Conservation (phyloP, 2,113 vertebrate species). For the Aramus guarauna region DNA sequence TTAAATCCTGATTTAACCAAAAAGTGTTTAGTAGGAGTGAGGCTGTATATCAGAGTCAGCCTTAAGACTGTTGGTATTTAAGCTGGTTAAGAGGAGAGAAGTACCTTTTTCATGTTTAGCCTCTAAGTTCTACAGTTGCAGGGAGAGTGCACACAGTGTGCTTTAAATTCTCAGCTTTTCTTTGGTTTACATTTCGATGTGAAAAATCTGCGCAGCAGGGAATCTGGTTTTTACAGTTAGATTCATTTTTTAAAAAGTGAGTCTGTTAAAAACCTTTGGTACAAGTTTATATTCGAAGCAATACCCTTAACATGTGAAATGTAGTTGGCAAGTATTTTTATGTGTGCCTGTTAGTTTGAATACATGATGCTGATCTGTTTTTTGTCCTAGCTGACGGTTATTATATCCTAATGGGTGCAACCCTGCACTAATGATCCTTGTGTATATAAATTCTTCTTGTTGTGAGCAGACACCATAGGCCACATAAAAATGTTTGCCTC, state of each 20-base stretch:
- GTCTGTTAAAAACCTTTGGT: constrained; percentile 2
- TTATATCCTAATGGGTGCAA: constrained; percentile 95
- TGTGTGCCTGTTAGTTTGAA: constrained; percentile 87
- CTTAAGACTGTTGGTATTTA: not conserved
- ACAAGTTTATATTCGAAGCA: constrained; percentile 48
- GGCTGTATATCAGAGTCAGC: not conserved
- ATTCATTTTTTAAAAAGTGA: not conserved
- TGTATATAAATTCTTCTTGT: constrained; percentile 91
- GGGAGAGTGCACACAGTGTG: not conserved
- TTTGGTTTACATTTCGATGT: not conserved
- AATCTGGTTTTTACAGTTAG: not conserved
- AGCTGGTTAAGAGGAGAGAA: not conserved
- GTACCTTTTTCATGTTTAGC: not conserved
- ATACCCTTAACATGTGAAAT: constrained; percentile 55
- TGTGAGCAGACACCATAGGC: constrained; percentile 87
- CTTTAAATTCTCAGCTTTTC: not conserved
- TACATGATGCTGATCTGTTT: constrained; percentile 87
- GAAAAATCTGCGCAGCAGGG: not conserved
- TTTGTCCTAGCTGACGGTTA: constrained; percentile 93
- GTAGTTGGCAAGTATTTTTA: constrained; percentile 75
- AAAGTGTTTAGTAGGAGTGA: not conserved
- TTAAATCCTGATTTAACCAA: constrained; percentile 15
- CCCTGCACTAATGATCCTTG: constrained; percentile 92
- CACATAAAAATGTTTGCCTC: constrained; percentile 92
- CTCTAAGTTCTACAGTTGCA: not conserved